Conservation (phyloP, 2,888 invertebrate species). For the Cepaea hortensis region DNA sequence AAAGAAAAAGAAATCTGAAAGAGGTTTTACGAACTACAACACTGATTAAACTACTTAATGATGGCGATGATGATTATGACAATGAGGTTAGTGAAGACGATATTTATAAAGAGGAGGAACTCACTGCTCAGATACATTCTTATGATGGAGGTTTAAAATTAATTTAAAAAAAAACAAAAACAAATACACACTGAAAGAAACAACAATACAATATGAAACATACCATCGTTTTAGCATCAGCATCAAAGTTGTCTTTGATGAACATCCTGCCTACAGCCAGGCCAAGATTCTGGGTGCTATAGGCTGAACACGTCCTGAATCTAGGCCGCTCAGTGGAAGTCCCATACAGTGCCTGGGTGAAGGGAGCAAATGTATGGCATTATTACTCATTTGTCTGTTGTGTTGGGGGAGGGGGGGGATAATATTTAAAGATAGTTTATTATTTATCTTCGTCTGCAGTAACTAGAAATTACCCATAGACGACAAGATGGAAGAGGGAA, state of each 20-base stretch:
- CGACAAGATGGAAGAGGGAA: background rate
- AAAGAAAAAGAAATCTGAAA: too few species aligned
- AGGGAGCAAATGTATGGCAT: too few species aligned
- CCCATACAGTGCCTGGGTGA: slow-evolving; percentile 72
- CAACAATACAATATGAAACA: background rate
- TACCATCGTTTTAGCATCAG: slow-evolving; percentile 84
- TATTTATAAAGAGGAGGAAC: background rate
- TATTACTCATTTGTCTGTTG: too few species aligned
- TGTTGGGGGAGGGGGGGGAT: background rate
- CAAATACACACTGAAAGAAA: background rate
- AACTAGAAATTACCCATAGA: background rate
- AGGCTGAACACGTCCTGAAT: slow-evolving; percentile 92
- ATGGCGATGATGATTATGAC: too few species aligned
- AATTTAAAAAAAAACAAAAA: background rate
- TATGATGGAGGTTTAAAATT: background rate
- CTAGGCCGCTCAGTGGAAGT: slow-evolving; percentile 82
- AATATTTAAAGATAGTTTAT: background rate
- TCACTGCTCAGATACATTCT: background rate
- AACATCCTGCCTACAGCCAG: slow-evolving; percentile 95
- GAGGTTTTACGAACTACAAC: too few species aligned
- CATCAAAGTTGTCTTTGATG: slow-evolving; percentile 90
- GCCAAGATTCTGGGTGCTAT: slow-evolving; percentile 89
- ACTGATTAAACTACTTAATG: too few species aligned
- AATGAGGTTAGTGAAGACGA: background rate
- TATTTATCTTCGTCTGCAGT: background rate